Base-by-base conservation (phyloP, 2,888 invertebrate genomes). In the Herminia tarsipennalis region DNA sequence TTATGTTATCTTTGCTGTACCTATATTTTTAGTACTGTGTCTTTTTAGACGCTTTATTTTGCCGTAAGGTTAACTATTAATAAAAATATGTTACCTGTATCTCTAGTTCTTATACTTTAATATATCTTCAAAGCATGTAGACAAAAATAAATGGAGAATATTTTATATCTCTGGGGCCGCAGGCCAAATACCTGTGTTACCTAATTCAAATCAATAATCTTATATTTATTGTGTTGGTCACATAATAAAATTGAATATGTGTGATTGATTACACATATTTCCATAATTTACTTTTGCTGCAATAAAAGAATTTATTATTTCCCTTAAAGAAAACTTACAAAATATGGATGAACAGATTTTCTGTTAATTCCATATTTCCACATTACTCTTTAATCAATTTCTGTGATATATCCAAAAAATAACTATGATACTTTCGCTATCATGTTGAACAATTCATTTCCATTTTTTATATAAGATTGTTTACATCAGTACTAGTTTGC, bases 1-100 rank as follows among this genome's bases (percentile, higher is more conserved):
- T 35, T 13, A 14, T 22, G 10, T 6, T 34, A 22, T 9, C 4
- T 9, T 14, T n/a, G 3, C 9, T 24, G 6, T 8, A 10, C 9
- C 8, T 10, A 21, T 8, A 5, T n/a, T 10, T 18, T 18, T 12
- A 3, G 30, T 5, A 12, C 8, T n/a, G n/a, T n/a, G n/a, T 6
- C 17, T 18, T 20, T 12, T 5, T 34, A 9, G n/a, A n/a, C n/a
- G n/a, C n/a, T n/a, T n/a, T 14, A 22, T 22, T 34, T 22, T 13
- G 16, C 14, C 34, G 14, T 22, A 20, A 34, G 14, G n/a, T 38
- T 37, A 38, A 24, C 47, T 44, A 44, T 51, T 46, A 66, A 66
- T 54, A 56, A 64, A 64, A 68, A 58, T 50, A 53, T 70, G 43
- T 71, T 71, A 71, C 70, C 70, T 71, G 68, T 50, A 47, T 44